These are phyloP conservation scores for Carduelis carduelis DNA, from an alignment of 2,797 vertebrate species.

Conservation along the genomic window DNA sequence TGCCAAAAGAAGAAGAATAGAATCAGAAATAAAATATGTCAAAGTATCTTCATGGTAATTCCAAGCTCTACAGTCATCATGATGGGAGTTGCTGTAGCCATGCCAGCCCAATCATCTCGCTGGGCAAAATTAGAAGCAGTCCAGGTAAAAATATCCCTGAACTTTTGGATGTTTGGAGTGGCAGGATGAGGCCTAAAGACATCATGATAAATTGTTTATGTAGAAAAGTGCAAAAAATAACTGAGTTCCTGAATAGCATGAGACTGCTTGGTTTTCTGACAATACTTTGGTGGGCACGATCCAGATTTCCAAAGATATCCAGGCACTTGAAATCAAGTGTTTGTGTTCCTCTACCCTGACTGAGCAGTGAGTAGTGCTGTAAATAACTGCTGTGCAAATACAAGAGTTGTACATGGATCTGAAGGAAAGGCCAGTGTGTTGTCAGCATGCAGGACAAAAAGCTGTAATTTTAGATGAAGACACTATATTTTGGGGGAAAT, in stretches of 20 bases:
- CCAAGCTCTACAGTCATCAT: not conserved
- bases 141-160: slow-evolving; percentile 37
- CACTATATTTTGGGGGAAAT: not conserved
- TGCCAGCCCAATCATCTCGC: not conserved
- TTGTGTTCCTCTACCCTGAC: not conserved
- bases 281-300: not conserved
- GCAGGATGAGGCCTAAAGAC: not conserved
- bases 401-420: rapidly evolving
- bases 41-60: not conserved
- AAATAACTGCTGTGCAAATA: not conserved
- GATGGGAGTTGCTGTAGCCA: not conserved
- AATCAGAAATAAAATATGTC: slow-evolving; percentile 21
- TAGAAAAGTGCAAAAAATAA: not conserved
- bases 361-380: not conserved
- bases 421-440: not conserved
- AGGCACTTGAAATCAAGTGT: not conserved
- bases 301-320: not conserved
- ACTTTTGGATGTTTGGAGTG: not conserved
- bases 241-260: not conserved
- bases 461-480: not conserved
- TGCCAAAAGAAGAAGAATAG: slow-evolving; percentile 50
- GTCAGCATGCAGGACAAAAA: not conserved
- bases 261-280: not conserved
- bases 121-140: not conserved
- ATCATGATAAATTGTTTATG: not conserved